Conservation (phyloP, 2,113 vertebrate genomes). For the Parotia lawesii region DNA sequence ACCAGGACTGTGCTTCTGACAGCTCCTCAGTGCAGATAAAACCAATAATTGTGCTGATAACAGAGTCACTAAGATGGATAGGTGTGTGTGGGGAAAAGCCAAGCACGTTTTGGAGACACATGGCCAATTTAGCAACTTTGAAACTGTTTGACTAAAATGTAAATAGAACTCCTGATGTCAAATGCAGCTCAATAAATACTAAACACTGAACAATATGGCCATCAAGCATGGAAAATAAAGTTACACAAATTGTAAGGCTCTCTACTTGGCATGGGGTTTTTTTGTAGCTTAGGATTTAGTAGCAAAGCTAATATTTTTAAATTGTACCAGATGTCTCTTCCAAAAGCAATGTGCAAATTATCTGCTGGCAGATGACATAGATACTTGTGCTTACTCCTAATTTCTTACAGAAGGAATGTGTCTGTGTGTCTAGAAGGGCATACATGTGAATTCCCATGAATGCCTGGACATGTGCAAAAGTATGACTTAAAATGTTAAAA, state of each 20-base stretch:
- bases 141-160: slow-evolving; percentile 51
- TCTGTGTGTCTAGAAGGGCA: neutral
- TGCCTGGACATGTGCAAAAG: neutral
- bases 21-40: slow-evolving; percentile 38
- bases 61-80: slow-evolving; percentile 2
- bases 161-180: slow-evolving; percentile 44
- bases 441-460: neutral
- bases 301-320: slow-evolving; percentile 6
- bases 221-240: slow-evolving; percentile 41
- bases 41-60: slow-evolving; percentile 47
- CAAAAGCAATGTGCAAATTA: neutral
- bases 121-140: slow-evolving; percentile 21
- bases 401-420: neutral
- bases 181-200: slow-evolving; percentile 5
- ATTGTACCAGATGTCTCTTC: neutral
- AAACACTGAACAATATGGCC: slow-evolving; percentile 47
- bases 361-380: neutral
- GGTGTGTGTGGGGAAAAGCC: neutral
- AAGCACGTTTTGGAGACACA: neutral
- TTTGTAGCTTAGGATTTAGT: slow-evolving; percentile 47
- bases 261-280: neutral
- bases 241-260: slow-evolving; percentile 12
- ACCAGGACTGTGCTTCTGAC: slow-evolving; percentile 21
- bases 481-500: neutral
- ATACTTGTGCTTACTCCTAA: neutral